phyloP scores from a whole-genome alignment of 1,140 invertebrate genomes.

The Drosophila tani region DNA sequence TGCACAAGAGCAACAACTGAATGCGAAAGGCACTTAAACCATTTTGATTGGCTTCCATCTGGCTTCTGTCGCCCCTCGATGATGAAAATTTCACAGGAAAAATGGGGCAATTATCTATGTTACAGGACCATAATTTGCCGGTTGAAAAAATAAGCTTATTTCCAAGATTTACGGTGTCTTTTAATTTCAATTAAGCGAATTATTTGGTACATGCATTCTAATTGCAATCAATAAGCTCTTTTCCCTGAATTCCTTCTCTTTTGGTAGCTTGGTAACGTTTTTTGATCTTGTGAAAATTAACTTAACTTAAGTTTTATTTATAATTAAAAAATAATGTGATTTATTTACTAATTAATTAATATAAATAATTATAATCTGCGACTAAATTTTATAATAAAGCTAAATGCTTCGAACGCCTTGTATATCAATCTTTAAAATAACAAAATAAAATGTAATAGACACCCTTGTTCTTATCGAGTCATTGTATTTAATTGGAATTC shows the following conservation, averaged over 20 bases:
- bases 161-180: neutral
- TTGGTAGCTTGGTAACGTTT: neutral
- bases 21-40: constrained; percentile 23
- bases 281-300: no score
- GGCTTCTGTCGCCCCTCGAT: constrained; percentile 2
- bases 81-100: constrained; percentile 7
- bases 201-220: neutral
- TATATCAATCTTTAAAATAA: no score
- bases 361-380: no score
- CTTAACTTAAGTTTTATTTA: no score
- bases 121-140: neutral
- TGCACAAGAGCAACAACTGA: constrained; percentile 22
- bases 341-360: no score
- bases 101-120: constrained; percentile 7
- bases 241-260: no score
- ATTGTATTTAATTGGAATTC: constrained; percentile 8
- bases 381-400: no score
- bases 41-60: constrained; percentile 46
- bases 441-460: no score
- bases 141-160: neutral
- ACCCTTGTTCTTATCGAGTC: neutral
- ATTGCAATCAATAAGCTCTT: neutral
- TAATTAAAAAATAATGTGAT: no score
- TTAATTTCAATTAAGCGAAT: neutral
- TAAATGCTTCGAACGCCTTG: no score